These are phyloP conservation scores for Falco naumanni DNA, from an alignment of 2,797 vertebrate genomes.

Conservation along the genomic window DNA sequence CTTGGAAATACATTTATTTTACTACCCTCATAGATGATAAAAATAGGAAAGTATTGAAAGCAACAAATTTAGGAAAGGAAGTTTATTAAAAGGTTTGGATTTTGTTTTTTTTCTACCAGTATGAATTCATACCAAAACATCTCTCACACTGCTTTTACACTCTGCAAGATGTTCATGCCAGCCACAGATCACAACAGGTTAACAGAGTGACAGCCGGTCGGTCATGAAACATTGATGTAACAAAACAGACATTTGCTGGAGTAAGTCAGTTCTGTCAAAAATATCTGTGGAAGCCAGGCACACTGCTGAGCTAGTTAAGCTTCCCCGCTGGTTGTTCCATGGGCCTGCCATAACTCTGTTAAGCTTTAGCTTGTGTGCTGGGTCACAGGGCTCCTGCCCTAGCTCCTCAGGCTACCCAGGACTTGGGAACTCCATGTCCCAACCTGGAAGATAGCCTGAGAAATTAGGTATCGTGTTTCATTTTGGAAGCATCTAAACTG, in stretches of 20 bases:
- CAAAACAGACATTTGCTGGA: not conserved
- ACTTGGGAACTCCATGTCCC: not conserved
- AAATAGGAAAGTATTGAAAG: not conserved
- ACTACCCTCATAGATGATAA: not conserved
- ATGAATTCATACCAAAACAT: not conserved
- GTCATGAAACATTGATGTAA: not conserved
- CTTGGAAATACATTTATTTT: not conserved
- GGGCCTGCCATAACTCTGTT: rapidly evolving
- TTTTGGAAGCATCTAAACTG: not conserved
- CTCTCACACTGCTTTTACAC: not conserved
- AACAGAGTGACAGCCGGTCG: not conserved
- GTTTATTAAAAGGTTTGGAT: not conserved
- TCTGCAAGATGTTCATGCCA: not conserved
- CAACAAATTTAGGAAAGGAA: not conserved
- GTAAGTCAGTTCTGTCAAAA: not conserved
- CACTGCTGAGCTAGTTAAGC: not conserved
- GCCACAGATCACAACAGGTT: not conserved
- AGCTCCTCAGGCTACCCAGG: not conserved
- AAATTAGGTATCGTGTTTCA: not conserved
- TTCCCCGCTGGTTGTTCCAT: rapidly evolving
- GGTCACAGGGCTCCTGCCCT: not conserved
- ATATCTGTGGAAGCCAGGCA: not conserved
- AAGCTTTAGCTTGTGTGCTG: rapidly evolving
- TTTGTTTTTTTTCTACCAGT: not conserved
- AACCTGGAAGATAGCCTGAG: not conserved